Conservation (phyloP, 2,888 invertebrate genomes). For the Drosophila pseudotakahashii region DNA sequence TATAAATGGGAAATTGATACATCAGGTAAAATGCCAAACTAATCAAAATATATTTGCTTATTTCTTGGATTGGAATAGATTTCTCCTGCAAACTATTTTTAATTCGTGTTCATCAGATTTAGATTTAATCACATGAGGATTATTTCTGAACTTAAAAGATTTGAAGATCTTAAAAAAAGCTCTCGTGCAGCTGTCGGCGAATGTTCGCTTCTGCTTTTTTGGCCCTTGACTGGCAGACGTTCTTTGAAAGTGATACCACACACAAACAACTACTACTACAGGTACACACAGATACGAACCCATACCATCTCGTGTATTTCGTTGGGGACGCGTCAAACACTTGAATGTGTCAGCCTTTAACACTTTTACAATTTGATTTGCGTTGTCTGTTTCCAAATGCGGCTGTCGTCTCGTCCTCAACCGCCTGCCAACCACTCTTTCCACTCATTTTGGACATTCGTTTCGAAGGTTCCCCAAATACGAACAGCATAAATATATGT, state of each 20-base stretch:
- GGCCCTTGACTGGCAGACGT: constrained; percentile 47
- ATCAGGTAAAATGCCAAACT: not conserved
- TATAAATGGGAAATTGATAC: not conserved
- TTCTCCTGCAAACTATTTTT: constrained; percentile 1
- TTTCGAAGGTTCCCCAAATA: constrained; percentile 36
- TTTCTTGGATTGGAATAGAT: not conserved
- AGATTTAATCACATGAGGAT: not conserved
- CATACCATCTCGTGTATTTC: not conserved
- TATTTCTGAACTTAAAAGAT: constrained; percentile 14
- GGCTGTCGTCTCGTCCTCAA: constrained; percentile 35
- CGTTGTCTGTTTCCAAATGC: constrained; percentile 41
- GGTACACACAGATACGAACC: constrained; percentile 17
- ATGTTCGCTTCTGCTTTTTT: constrained; percentile 27
- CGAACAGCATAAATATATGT: constrained; percentile 30
- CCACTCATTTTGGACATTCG: constrained; percentile 38
- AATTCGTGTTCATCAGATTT: constrained; percentile 1
- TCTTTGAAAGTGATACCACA: constrained; percentile 54
- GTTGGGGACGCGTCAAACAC: constrained; percentile 44
- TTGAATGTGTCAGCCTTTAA: constrained; percentile 56
- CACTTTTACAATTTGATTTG: constrained; percentile 56
- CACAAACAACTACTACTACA: not conserved
- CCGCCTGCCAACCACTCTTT: not conserved
- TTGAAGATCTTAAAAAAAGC: constrained; percentile 21
- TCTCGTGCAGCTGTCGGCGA: constrained; percentile 46
- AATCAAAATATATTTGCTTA: too few relatives aligned